Evolutionary conservation across 2,113 vertebrate genomes (phyloP).

Genomic region (Chlamydotis undulata): DNA sequence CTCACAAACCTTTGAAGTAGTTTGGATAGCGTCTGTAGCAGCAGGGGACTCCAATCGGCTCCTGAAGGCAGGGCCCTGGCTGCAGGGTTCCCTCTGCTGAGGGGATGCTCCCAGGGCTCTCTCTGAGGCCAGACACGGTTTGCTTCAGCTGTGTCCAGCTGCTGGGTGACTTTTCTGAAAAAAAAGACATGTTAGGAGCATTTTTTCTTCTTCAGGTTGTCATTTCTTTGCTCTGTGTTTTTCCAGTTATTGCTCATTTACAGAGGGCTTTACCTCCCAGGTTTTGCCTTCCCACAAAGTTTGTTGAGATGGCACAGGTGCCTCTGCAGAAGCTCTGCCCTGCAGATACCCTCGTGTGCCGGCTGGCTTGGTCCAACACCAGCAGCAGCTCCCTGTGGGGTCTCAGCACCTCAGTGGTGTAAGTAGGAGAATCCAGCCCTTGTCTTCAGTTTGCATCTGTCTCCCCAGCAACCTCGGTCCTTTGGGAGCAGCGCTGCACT

Average conservation of each 20-base stretch:
- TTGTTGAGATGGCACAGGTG: not conserved
- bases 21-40: not conserved
- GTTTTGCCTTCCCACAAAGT: fast-evolving
- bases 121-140: not conserved
- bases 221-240: not conserved
- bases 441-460: not conserved
- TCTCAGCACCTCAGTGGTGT: fast-evolving
- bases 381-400: not conserved
- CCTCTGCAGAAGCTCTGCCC: not conserved
- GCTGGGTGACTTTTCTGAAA: not conserved
- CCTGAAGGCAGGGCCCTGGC: not conserved
- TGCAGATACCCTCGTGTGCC: fast-evolving
- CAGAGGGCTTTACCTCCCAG: not conserved
- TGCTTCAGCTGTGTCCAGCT: not conserved
- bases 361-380: fast-evolving
- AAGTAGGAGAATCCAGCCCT: not conserved
- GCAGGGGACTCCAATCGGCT: fast-evolving
- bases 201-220: not conserved
- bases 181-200: not conserved
- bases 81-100: not conserved
- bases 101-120: not conserved
- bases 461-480: not conserved
- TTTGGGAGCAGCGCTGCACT: not conserved
- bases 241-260: not conserved
- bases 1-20: not conserved